Evolutionary conservation across 2,888 invertebrate genomes (phyloP).

Genomic region (Argyra leucocephala): DNA sequence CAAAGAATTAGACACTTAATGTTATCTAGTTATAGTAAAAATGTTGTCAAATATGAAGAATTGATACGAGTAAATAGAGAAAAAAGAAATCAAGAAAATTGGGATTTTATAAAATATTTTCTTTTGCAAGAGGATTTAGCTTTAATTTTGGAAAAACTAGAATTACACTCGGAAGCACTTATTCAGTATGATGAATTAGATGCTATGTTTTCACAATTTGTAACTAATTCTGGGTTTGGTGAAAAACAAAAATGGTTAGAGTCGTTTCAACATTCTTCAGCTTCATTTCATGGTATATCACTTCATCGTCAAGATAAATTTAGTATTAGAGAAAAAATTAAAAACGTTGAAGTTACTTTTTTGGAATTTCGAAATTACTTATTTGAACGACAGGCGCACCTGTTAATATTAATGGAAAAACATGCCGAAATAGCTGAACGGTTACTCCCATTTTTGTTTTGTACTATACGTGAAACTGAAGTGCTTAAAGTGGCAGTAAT

Average conservation of each 20-base stretch:
- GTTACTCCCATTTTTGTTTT: constrained; percentile 81
- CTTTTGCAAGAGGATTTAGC: constrained; percentile 90
- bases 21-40: constrained; percentile 76
- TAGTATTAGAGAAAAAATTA: constrained; percentile 43
- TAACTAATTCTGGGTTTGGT: constrained; percentile 83
- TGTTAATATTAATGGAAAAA: constrained; percentile 48
- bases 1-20: constrained; percentile 66
- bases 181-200: constrained; percentile 96
- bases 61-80: constrained; percentile 82
- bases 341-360: constrained; percentile 51
- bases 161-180: constrained; percentile 84
- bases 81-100: constrained; percentile 76
- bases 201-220: constrained; percentile 92
- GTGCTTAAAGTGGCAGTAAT: constrained; percentile 70
- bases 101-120: constrained; percentile 94
- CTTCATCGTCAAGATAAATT: constrained; percentile 50
- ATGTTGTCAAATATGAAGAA: constrained; percentile 79
- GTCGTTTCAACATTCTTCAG: constrained; percentile 68
- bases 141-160: constrained; percentile 87
- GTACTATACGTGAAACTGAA: constrained; percentile 73
- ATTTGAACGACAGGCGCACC: constrained; percentile 83
- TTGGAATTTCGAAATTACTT: constrained; percentile 88
- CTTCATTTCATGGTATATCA: constrained; percentile 73
- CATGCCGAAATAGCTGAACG: constrained; percentile 68
- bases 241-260: constrained; percentile 79